Evolutionary conservation across 2,797 vertebrate genomes (phyloP).

Genomic region (Erethizon dorsatum): DNA sequence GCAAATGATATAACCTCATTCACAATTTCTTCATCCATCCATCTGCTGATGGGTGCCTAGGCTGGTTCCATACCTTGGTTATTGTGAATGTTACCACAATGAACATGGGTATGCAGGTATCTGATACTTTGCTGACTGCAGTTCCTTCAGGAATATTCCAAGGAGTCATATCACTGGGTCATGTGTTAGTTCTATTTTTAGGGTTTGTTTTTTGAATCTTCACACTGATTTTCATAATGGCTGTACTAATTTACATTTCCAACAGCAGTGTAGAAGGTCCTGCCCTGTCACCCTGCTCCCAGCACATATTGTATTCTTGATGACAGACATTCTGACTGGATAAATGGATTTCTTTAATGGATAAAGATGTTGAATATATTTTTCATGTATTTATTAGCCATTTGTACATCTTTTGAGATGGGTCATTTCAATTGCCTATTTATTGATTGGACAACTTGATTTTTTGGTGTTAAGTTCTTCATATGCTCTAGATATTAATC

Average conservation of each 20-base stretch:
- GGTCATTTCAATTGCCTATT: not conserved
- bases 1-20: not conserved
- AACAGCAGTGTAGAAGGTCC: not conserved
- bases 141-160: not conserved
- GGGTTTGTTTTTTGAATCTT: not conserved
- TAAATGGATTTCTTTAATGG: not conserved
- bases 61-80: not conserved
- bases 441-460: not conserved
- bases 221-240: not conserved
- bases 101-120: not conserved
- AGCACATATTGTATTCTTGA: not conserved
- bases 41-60: not conserved
- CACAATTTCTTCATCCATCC: not conserved
- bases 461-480: not conserved
- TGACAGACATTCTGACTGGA: not conserved
- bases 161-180: not conserved
- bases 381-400: not conserved
- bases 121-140: not conserved
- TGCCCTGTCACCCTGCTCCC: not conserved
- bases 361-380: not conserved
- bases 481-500: not conserved
- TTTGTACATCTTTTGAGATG: not conserved
- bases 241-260: not conserved
- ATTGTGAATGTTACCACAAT: not conserved
- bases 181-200: not conserved